Percentiles rank a stretch among this genome's conserved stretches.
phyloP scores from a whole-genome alignment of 2,888 invertebrate genomes.

The Hyles lineata region DNA sequence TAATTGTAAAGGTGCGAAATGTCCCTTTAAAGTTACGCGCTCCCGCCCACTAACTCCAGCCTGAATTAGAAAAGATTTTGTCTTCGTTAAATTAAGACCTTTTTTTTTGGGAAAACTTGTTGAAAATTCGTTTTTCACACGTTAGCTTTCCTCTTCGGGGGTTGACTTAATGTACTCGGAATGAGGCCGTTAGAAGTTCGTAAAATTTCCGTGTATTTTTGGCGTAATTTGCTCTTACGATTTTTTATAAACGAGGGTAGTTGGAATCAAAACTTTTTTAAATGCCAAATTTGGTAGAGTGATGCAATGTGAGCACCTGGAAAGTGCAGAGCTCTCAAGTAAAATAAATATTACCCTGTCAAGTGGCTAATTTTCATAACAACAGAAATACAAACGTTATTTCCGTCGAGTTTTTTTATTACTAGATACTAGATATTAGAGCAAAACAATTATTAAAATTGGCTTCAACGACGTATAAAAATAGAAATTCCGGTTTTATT shows the following conservation, averaged over 20 bases:
- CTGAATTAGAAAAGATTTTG: background rate
- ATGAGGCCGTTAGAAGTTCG: background rate
- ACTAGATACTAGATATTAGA: too few relatives aligned
- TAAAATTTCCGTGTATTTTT: background rate
- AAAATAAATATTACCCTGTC: too few relatives aligned
- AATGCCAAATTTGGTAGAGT: background rate
- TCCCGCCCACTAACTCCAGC: background rate
- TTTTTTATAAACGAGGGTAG: background rate
- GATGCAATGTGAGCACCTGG: too few relatives aligned
- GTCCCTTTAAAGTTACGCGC: background rate
- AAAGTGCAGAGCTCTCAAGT: too few relatives aligned
- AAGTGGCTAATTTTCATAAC: too few relatives aligned
- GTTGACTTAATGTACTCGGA: conserved; percentile 12
- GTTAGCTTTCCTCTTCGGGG: conserved; percentile 5
- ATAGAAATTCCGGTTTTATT: too few relatives aligned
- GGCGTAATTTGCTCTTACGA: background rate
- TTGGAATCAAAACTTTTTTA: background rate
- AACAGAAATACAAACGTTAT: too few relatives aligned
- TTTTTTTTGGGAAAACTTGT: conserved; percentile 14
- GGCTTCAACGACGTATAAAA: too few relatives aligned
- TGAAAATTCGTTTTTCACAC: conserved; percentile 23
- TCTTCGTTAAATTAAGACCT: conserved; percentile 7
- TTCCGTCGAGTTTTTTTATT: too few relatives aligned
- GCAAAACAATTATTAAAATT: too few relatives aligned
- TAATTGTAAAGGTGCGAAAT: background rate